A percentile compares a stretch with the other conserved stretches of the same genome.
Evolutionary conservation across 2,888 invertebrate species (phyloP).

Genomic region (Pycnomerus fuliginosus): DNA sequence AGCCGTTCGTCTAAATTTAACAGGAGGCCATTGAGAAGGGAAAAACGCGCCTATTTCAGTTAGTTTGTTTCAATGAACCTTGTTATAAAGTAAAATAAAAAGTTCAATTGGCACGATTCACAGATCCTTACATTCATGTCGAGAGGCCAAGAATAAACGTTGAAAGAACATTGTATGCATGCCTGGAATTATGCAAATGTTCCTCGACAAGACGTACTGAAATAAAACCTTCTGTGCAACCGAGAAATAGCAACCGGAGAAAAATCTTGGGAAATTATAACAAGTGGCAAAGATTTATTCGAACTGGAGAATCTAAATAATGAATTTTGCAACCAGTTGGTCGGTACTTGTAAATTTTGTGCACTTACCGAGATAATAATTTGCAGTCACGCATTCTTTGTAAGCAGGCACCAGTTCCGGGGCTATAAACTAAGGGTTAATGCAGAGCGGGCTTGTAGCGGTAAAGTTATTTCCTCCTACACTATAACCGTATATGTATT

Average conservation of each 20-base stretch:
- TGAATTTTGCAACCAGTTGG: too few relatives aligned
- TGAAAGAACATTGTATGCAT: constrained; percentile 44
- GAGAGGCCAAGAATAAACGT: constrained; percentile 34
- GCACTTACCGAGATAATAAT: constrained; percentile 29
- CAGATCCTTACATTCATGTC: constrained; percentile 38
- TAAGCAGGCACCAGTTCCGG: constrained; percentile 30
- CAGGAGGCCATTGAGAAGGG: too few relatives aligned
- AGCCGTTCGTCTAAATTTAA: too few relatives aligned
- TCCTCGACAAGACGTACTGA: too few relatives aligned
- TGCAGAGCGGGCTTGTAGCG: constrained; percentile 26
- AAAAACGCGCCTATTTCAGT: too few relatives aligned
- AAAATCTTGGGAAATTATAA: too few relatives aligned
- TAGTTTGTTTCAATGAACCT: too few relatives aligned
- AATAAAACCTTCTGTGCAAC: too few relatives aligned
- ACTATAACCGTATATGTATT: constrained; percentile 35
- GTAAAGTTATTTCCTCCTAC: constrained; percentile 33
- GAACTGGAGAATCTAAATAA: too few relatives aligned
- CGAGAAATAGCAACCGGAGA: too few relatives aligned
- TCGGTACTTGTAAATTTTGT: constrained; percentile 13
- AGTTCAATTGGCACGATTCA: constrained; percentile 47
- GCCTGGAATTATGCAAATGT: constrained; percentile 41
- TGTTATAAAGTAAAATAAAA: constrained; percentile 47
- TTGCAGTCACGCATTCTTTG: constrained; percentile 32
- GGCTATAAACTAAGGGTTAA: constrained; percentile 31
- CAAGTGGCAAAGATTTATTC: too few relatives aligned